A percentile compares a stretch with the other conserved stretches of the same genome.
Evolutionary conservation across 92 coral and sea anemone species (phyloP).

Genomic region (Pocillopora meandrina): DNA sequence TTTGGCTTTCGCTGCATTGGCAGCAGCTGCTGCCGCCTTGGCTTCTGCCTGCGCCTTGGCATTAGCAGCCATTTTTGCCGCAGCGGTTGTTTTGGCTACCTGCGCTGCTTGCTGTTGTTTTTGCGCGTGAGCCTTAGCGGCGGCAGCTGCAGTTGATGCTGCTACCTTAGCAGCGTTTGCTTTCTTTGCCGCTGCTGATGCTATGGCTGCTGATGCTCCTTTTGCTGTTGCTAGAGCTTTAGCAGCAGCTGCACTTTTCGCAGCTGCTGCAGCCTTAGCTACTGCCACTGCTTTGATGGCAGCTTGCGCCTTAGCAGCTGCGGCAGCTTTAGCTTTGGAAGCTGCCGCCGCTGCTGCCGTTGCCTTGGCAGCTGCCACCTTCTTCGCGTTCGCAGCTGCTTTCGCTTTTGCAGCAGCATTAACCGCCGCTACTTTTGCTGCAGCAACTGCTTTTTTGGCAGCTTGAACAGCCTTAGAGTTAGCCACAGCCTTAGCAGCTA

Average conservation of each 20-base stretch:
- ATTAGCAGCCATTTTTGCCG: conserved; percentile 22
- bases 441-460: conserved; percentile 41
- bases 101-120: conserved; percentile 21
- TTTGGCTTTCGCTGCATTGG: conserved; percentile 17
- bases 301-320: conserved; percentile 28
- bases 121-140: conserved; percentile 20
- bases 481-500: conserved; percentile 32
- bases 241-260: conserved; percentile 26
- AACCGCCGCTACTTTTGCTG: conserved; percentile 53
- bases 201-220: conserved; percentile 21
- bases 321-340: conserved; percentile 34
- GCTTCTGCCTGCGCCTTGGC: conserved; percentile 25
- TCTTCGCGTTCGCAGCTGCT: conserved; percentile 29
- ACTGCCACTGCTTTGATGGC: conserved; percentile 40
- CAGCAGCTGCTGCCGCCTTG: conserved; percentile 18
- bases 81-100: conserved; percentile 22
- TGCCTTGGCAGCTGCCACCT: conserved; percentile 42
- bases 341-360: conserved; percentile 36
- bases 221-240: conserved; percentile 36
- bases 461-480: conserved; percentile 31
- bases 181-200: conserved; percentile 19
- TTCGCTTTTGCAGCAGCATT: conserved; percentile 41
- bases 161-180: conserved; percentile 31
- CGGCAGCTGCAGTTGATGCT: conserved; percentile 38
- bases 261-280: conserved; percentile 27